These are phyloP conservation scores for Pocillopora grandis DNA, from an alignment of 92 coral and sea anemone species.

Conservation along the genomic window DNA sequence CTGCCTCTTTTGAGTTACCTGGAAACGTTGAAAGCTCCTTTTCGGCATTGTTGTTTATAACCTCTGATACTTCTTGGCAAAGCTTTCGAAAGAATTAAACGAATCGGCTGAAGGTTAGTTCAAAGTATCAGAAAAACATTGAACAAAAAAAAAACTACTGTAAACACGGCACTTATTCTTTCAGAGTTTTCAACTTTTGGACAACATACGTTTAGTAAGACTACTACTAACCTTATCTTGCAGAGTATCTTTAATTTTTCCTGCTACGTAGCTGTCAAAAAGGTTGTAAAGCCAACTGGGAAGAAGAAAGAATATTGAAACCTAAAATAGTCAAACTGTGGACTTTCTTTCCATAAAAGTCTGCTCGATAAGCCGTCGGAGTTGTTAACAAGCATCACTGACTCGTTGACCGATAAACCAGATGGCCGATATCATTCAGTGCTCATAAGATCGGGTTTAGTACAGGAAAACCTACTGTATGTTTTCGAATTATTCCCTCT, in stretches of 20 bases:
- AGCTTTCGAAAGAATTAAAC: conserved; percentile 45
- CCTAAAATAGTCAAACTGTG: background rate
- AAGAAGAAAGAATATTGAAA: background rate
- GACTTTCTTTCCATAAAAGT: too few species aligned
- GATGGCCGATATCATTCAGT: too few species aligned
- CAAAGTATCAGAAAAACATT: background rate
- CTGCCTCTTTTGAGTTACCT: conserved; percentile 31
- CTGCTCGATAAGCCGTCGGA: too few species aligned
- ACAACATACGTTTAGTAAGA: too few species aligned
- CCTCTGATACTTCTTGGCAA: conserved; percentile 76
- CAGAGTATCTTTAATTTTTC: conserved; percentile 60
- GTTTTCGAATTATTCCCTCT: too few species aligned
- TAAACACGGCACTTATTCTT: background rate
- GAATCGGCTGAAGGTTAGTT: background rate
- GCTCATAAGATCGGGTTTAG: too few species aligned
- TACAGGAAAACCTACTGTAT: too few species aligned
- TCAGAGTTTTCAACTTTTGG: too few species aligned
- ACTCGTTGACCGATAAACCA: too few species aligned
- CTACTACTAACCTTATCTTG: conserved; percentile 62
- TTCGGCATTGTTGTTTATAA: conserved; percentile 83
- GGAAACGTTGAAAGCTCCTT: conserved; percentile 88
- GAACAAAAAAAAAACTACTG: background rate
- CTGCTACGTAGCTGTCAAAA: conserved; percentile 62
- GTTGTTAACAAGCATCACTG: too few species aligned
- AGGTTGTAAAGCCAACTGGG: conserved; percentile 92